Evolutionary conservation across 2,113 vertebrate genomes (phyloP).

Genomic region (Charadrius vociferus): DNA sequence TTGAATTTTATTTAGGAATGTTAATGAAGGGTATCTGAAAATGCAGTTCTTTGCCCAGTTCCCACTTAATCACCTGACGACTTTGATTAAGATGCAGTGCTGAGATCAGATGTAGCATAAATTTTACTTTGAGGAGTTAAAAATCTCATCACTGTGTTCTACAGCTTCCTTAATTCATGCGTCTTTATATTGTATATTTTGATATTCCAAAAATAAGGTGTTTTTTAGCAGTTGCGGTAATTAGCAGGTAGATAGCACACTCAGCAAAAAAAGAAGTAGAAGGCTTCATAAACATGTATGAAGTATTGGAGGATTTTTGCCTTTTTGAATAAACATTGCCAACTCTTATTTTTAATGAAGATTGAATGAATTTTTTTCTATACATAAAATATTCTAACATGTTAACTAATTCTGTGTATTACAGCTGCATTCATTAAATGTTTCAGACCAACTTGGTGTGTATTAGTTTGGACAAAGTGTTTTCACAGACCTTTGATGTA

Average conservation of each 20-base stretch:
- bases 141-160: not conserved
- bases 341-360: not conserved
- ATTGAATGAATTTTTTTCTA: not conserved
- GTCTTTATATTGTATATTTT: not conserved
- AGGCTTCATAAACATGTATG: not conserved
- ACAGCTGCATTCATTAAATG: not conserved
- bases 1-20: not conserved
- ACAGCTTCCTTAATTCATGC: not conserved
- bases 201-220: not conserved
- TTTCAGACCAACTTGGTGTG: not conserved
- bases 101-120: not conserved
- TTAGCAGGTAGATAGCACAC: slow-evolving; percentile 3
- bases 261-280: slow-evolving; percentile 6
- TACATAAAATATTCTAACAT: not conserved
- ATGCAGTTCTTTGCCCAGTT: not conserved
- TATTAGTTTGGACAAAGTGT: not conserved
- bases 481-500: slow-evolving; percentile 1
- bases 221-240: not conserved
- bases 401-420: not conserved
- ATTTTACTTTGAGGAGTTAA: not conserved
- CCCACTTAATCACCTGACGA: not conserved
- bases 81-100: not conserved
- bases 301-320: not conserved
- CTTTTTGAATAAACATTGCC: not conserved
- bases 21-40: not conserved